These are phyloP conservation scores for Drosophila suzukii DNA, from an alignment of 1,140 invertebrate genomes.

Conservation along the genomic window DNA sequence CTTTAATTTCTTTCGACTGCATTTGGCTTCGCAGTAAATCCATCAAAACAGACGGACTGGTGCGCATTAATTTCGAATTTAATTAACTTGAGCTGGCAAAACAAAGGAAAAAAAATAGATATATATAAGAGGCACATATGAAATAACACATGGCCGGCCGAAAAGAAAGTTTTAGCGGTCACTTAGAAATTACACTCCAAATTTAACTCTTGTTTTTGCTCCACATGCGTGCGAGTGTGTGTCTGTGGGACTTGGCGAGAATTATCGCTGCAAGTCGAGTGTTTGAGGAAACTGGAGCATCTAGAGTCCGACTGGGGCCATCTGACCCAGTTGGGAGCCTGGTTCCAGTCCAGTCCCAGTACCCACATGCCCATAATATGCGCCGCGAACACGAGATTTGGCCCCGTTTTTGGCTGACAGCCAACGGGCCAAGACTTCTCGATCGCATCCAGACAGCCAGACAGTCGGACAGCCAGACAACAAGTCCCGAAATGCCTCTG, in stretches of 20 bases:
- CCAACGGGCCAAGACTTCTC: not conserved
- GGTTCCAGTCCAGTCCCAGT: conserved; percentile 35
- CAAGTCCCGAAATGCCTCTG: conserved; percentile 1
- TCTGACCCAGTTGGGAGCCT: conserved; percentile 62
- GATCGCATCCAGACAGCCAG: conserved; percentile 13
- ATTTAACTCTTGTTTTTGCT: conserved; percentile 63
- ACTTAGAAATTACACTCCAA: conserved; percentile 45
- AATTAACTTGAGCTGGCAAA: conserved; percentile 58
- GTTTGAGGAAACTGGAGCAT: conserved; percentile 28
- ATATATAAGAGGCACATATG: not conserved
- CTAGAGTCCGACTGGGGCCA: conserved; percentile 41
- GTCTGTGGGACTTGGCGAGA: conserved; percentile 10
- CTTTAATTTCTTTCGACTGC: conserved; percentile 47
- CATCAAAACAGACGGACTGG: not conserved
- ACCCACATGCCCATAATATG: conserved; percentile 16
- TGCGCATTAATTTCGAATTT: conserved; percentile 75
- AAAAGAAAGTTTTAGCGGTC: conserved; percentile 72
- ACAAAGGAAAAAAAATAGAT: conserved; percentile 32
- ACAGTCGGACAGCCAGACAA: conserved; percentile 9
- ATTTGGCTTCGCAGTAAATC: conserved; percentile 25
- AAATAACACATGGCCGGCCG: conserved; percentile 38
- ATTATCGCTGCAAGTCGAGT: conserved; percentile 20
- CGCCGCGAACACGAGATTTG: conserved; percentile 2
- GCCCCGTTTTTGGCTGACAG: conserved; percentile 11
- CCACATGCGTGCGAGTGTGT: not conserved